These are phyloP conservation scores for Acanthochromis polyacanthus DNA, from an alignment of 2,113 vertebrate species.

Conservation along the genomic window DNA sequence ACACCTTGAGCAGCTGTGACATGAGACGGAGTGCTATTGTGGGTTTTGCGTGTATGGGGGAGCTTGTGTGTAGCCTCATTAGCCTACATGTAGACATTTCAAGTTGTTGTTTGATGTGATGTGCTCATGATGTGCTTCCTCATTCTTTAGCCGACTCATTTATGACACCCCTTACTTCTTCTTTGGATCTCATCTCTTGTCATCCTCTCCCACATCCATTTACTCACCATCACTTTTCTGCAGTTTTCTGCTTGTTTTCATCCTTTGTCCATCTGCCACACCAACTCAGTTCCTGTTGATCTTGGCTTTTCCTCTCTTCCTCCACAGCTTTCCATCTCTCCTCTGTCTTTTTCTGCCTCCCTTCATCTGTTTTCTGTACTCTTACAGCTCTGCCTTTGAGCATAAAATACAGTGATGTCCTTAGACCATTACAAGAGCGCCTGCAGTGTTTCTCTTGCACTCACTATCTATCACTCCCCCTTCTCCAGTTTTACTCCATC, in stretches of 20 bases:
- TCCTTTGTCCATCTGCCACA: neutral
- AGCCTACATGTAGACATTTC: neutral
- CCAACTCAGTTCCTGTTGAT: conserved; percentile 11
- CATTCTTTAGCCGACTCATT: neutral
- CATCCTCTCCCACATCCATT: conserved; percentile 4
- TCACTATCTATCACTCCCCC: conserved; percentile 49
- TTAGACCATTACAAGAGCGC: conserved; percentile 48
- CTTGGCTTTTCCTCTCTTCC: neutral
- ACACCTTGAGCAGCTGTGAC: neutral
- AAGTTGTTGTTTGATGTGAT: conserved; percentile 17
- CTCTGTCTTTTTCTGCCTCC: conserved; percentile 28
- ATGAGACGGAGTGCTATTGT: neutral
- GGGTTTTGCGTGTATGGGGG: neutral
- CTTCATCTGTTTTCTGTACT: conserved; percentile 18
- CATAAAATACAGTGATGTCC: conserved; percentile 54
- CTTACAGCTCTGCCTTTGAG: conserved; percentile 30
- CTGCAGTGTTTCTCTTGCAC: conserved; percentile 34
- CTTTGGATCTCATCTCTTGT: neutral
- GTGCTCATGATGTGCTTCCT: conserved; percentile 1
- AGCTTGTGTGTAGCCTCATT: conserved; percentile 7
- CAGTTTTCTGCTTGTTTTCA: neutral
- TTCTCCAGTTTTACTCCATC: conserved; percentile 7
- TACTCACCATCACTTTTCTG: conserved; percentile 6
- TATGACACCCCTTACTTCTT: neutral
- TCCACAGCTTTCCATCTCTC: neutral